Percentiles rank a stretch among this genome's conserved stretches.
phyloP scores from a whole-genome alignment of 1,140 invertebrate species.

The Apis mellifera region Amel_HAv3.1 CM009940.2:11373501-11374000 shows the following conservation, averaged over 20 bases:
- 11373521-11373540: constrained; percentile 38
- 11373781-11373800: too few relatives aligned
- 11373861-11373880: too few relatives aligned
- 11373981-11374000: neutral
- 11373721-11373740: too few relatives aligned
- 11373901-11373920: neutral
- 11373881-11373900: neutral
- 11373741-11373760: too few relatives aligned
- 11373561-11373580: constrained; percentile 43
- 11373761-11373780: too few relatives aligned
- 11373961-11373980: constrained; percentile 11
- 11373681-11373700: neutral
- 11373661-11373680: neutral
- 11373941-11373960: constrained; percentile 8
- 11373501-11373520: constrained; percentile 33
- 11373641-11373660: constrained; percentile 16
- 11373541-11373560: constrained; percentile 42
- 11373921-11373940: neutral
- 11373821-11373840: too few relatives aligned
- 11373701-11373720: too few relatives aligned
- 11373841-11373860: too few relatives aligned
- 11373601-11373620: constrained; percentile 41
- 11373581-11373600: constrained; percentile 49
- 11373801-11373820: too few relatives aligned
- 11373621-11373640: constrained; percentile 14